Conservation (phyloP, 2,113 vertebrate species). For the Leptodactylus fuscus region DNA sequence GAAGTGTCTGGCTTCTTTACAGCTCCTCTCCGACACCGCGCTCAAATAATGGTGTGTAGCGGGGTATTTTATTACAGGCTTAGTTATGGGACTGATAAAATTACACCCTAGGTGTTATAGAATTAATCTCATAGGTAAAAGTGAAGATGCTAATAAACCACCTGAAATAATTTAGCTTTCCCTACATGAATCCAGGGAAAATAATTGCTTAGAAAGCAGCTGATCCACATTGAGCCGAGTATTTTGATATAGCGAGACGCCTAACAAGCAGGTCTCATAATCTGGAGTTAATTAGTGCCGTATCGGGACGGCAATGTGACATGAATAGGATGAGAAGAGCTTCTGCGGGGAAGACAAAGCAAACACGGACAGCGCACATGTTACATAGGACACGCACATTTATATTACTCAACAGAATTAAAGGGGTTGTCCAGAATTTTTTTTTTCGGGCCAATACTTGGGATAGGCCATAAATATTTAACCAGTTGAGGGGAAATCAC, state of each 20-base stretch:
- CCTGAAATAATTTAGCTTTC: constrained; percentile 56
- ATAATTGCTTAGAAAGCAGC: constrained; percentile 59
- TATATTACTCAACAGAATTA: too few species aligned
- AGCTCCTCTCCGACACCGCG: background rate
- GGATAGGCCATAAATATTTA: too few species aligned
- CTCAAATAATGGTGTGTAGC: constrained; percentile 41
- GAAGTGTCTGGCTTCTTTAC: constrained; percentile 29
- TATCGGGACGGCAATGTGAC: constrained; percentile 41
- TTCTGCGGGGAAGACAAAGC: background rate
- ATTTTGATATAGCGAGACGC: constrained; percentile 48
- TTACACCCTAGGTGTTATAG: constrained; percentile 46
- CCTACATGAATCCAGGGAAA: constrained; percentile 48
- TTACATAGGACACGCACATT: background rate
- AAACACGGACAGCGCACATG: background rate
- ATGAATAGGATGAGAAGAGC: constrained; percentile 10
- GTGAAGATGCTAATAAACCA: constrained; percentile 54
- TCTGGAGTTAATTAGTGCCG: constrained; percentile 50
- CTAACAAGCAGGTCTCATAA: constrained; percentile 54
- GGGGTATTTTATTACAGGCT: constrained; percentile 51
- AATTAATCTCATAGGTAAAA: constrained; percentile 56
- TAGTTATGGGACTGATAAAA: constrained; percentile 55
- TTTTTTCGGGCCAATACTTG: too few species aligned
- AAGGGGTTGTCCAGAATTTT: too few species aligned
- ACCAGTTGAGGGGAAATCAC: too few species aligned
- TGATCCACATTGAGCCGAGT: constrained; percentile 44